Evolutionary conservation across 2,797 vertebrate species (phyloP), one percentile per base, ranked within the genome.

Genomic region (Arrhamphus sclerolepis): DNA sequence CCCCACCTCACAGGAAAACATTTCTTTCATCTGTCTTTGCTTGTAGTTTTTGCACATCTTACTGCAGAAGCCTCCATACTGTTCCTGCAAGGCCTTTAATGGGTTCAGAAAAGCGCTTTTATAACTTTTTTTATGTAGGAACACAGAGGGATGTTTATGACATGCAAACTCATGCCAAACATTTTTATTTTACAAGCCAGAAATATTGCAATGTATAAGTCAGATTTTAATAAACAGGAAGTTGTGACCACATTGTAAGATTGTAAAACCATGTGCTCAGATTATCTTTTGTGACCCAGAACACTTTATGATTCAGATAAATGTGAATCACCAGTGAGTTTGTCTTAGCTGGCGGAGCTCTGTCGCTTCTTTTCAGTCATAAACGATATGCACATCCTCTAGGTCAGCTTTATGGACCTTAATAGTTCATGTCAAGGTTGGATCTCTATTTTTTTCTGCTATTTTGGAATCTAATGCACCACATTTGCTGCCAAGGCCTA

Each of bases 371-470:
- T 38, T 66, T 51, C 28, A 54, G 47, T 62, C 56, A 42, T 59
- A 61, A 77, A 56, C 5, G 22, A 66, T 22, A 68, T 28, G 55
- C 73, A 80, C 71, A 77, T 83, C 78, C 82, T 68, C 60, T 65
- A 43, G 49, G 60, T 65, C 66, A 78, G 77, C 66, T 57, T 61
- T 58, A 46, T 34, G 3, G 51, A 50, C 24, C 7, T 77, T 72
- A 65, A 50, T 54, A 53, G 73, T 78, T 75, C 68, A 62, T 57
- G 82, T 86, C 82, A 84, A 86, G 82, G 85, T 77, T 80, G 62
- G 22, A 42, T 62, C 48, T 64, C 17, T 56, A 34, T 53, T 53
- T 46, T 46, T 26, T 22, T 13, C 26, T 51, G n/a, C 62, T 72
- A 9, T 63, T 72, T 70, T 66, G 66, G 70, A 86, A 81, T 71